A percentile compares a stretch with the other conserved stretches of the same genome.
Conservation (phyloP, 2,113 vertebrate species). For the Nanorana parkeri region DNA sequence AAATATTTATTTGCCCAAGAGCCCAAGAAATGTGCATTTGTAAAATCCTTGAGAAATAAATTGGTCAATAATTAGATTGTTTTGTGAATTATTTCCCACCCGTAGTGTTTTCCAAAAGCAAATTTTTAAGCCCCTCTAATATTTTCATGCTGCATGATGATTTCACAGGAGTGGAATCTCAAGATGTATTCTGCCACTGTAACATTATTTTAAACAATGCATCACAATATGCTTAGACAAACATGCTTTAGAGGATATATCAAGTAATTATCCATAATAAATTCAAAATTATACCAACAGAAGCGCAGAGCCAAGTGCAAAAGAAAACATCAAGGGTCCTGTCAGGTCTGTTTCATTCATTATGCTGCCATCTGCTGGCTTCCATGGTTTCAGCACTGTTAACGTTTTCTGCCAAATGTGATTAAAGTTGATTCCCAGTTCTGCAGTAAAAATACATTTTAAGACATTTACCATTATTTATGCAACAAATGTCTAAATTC, state of each 20-base stretch:
- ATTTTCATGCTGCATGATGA: background rate
- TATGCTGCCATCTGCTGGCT: conserved; percentile 88
- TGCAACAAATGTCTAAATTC: background rate
- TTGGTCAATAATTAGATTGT: conserved; percentile 38
- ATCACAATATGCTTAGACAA: conserved; percentile 11
- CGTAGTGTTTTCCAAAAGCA: conserved; percentile 7
- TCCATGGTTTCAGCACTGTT: conserved; percentile 87
- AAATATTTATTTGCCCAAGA: conserved; percentile 34
- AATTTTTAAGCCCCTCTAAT: conserved; percentile 4
- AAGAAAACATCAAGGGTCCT: conserved; percentile 82
- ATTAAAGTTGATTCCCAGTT: conserved; percentile 90
- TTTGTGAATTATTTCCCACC: conserved; percentile 34
- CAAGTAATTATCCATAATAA: conserved; percentile 20
- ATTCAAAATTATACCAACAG: conserved; percentile 76
- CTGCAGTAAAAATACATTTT: conserved; percentile 68
- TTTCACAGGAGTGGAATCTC: background rate
- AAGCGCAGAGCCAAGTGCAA: conserved; percentile 79
- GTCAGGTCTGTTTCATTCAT: conserved; percentile 90
- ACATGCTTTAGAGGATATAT: background rate
- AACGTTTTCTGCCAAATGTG: conserved; percentile 92
- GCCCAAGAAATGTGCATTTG: conserved; percentile 14
- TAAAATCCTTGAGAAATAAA: conserved; percentile 30
- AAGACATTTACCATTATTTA: background rate
- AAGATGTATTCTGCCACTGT: background rate
- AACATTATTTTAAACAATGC: conserved; percentile 15